Percentiles rank a stretch among this genome's conserved stretches.
phyloP scores from a whole-genome alignment of 2,797 vertebrate genomes.

The Todus mexicanus region DNA sequence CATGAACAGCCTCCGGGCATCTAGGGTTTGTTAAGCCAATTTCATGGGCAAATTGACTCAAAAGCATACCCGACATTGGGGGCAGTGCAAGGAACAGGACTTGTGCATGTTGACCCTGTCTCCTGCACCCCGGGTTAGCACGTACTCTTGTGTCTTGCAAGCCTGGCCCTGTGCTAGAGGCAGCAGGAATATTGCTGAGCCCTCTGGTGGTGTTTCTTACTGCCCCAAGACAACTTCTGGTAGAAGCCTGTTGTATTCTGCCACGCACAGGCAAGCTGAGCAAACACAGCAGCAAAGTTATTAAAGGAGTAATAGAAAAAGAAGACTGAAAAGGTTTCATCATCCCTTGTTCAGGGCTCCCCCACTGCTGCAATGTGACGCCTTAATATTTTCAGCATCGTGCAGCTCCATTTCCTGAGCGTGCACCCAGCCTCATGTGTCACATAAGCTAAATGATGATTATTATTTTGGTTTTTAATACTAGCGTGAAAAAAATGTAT shows the following conservation, averaged over 20 bases:
- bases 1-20: background rate
- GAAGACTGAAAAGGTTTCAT: background rate
- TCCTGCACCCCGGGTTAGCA: background rate
- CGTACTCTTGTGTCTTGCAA: accelerated
- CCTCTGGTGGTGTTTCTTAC: background rate
- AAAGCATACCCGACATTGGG: background rate
- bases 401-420: background rate
- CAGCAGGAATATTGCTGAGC: background rate
- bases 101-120: background rate
- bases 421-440: accelerated
- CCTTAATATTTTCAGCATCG: background rate
- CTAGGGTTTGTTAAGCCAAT: background rate
- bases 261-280: background rate
- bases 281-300: background rate
- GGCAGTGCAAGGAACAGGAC: background rate
- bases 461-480: background rate
- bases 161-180: background rate
- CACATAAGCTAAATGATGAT: background rate
- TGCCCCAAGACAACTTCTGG: background rate
- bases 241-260: background rate
- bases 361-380: background rate
- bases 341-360: background rate
- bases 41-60: background rate
- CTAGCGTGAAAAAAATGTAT: background rate
- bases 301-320: background rate